Conservation (phyloP, 2,797 vertebrate species). For the Gymnocypris eckloni region DNA sequence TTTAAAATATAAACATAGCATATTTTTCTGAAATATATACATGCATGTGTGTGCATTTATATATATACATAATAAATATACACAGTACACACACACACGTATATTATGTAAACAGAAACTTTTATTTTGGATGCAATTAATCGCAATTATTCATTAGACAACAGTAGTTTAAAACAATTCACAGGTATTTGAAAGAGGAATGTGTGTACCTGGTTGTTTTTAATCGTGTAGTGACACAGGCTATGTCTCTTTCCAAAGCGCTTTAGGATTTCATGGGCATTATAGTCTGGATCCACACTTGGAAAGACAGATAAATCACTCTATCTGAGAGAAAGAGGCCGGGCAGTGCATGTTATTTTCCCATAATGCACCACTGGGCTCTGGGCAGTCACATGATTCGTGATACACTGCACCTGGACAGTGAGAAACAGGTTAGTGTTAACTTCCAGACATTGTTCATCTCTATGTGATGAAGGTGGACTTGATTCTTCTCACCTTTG, state of each 20-base stretch:
- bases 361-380: constrained; percentile 82
- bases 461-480: background rate
- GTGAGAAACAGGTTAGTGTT: background rate
- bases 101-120: too few species aligned
- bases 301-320: constrained; percentile 84
- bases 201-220: constrained; percentile 88
- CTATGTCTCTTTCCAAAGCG: constrained; percentile 95
- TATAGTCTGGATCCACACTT: constrained; percentile 86
- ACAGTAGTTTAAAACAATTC: background rate
- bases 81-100: too few species aligned
- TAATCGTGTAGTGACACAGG: constrained; percentile 95
- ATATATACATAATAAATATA: too few species aligned
- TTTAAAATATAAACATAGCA: too few species aligned
- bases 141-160: too few species aligned
- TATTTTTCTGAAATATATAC: too few species aligned
- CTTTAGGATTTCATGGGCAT: constrained; percentile 87
- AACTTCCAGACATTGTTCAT: background rate
- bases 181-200: background rate
- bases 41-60: too few species aligned
- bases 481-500: constrained; percentile 79
- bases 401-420: constrained; percentile 89
- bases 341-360: constrained; percentile 89
- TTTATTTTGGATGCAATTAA: too few species aligned
- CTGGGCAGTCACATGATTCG: constrained; percentile 92
- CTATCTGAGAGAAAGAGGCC: constrained; percentile 86